phyloP scores from a whole-genome alignment of 2,888 invertebrate species.

The Morpho achilles region DNA sequence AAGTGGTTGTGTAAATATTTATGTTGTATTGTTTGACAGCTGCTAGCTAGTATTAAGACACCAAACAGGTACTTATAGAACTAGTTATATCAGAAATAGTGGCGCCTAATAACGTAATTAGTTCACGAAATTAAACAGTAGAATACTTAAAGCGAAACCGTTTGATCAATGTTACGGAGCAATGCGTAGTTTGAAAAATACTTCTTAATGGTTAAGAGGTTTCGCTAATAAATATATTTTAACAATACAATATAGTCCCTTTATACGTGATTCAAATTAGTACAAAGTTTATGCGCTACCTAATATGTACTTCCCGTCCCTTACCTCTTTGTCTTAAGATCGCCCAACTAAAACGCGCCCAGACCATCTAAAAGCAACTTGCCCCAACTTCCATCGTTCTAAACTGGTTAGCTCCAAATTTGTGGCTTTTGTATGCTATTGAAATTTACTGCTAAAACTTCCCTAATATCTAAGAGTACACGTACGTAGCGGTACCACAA shows the following conservation, averaged over 20 bases:
- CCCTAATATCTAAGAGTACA: constrained; percentile 40
- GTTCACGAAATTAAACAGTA: too few species aligned
- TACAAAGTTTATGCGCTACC: constrained; percentile 3
- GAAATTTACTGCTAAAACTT: constrained; percentile 72
- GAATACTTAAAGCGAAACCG: too few species aligned
- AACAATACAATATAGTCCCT: not conserved
- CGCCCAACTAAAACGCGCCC: constrained; percentile 29
- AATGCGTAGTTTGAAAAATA: too few species aligned
- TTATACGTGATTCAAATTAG: constrained; percentile 4
- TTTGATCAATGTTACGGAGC: too few species aligned
- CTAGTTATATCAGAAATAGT: not conserved
- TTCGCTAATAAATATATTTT: not conserved
- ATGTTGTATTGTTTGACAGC: constrained; percentile 22
- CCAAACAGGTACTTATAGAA: constrained; percentile 3
- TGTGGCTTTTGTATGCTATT: constrained; percentile 70
- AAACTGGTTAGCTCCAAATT: constrained; percentile 59
- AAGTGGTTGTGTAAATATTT: constrained; percentile 21
- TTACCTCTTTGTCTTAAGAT: constrained; percentile 5
- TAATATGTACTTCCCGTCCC: constrained; percentile 13
- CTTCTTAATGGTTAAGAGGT: too few species aligned
- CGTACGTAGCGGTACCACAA: constrained; percentile 27
- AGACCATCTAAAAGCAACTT: constrained; percentile 46
- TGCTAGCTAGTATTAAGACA: constrained; percentile 20
- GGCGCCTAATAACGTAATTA: constrained; percentile 2
- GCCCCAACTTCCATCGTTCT: constrained; percentile 56